Base-by-base conservation (phyloP, 2,888 invertebrate species). In the Muschampia plurimacula region DNA sequence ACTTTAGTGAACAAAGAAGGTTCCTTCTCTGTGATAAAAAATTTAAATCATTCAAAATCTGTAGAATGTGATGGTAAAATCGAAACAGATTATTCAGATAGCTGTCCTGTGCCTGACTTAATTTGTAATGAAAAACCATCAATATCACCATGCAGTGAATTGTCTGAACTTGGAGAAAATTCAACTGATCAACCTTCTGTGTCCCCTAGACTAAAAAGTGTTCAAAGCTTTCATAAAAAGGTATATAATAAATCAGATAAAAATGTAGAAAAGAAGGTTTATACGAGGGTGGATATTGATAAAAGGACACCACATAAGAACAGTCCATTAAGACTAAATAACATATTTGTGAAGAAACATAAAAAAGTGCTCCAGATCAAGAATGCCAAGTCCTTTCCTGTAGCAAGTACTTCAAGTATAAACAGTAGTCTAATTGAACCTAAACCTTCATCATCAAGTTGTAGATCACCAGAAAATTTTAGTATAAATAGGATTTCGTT, bases 51-150 rank as follows among this genome's bases (percentile, higher is more conserved):
- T 73, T 82, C 80, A 67, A 91, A 92, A 82, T 81, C 82, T 75
- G 84, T 78, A 73, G 74, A 78, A 66, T 77, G 84, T 76, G 89
- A 90, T 78, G 88, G 77, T 78, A 93, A 92, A 83, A 81, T 91
- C 65, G 93, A 93, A 55, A 82, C 84, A 59, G 93, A 94, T 69
- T 91, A 87, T 80, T 88, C 92, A 52, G 93, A 94, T 74, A 92
- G 92, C 76, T 92, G 90, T 78, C 90, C 92, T 39, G 89, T 95
- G 59, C 94, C 94, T 68, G 95, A 95, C 80, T 84, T 95, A 76
- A 94, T 93, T 75, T 95, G 94, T 79, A 95, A 94, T 80, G 95
- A 95, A 79, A 94, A 95, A 75, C 92, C 94, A 62, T 93, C 94
- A 46, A 91, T 94, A 81, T 94, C 95, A 39, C 94, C 94, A 3